Evolutionary conservation across 2,113 vertebrate species (phyloP), one percentile per base, ranked within the genome.

Genomic region (Oncorhynchus kisutch): DNA sequence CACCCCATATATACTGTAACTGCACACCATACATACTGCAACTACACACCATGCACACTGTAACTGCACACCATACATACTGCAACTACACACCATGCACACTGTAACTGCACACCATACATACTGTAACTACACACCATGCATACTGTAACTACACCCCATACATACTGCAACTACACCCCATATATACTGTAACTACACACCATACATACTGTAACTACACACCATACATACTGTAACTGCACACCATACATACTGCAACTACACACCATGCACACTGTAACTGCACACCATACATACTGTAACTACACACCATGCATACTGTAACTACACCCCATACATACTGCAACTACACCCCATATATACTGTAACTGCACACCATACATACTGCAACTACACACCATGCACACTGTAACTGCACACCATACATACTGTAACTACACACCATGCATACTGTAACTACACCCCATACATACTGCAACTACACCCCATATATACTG

Each of bases 311-410:
- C 27, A 22, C 72, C 80, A 79, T 70, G 81, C 72, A 76, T 77
- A 70, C 68, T 65, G 2, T 71, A 51, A 20, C 57, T 11, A 67
- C 60, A n/a, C 34, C 68, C 16, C 60, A 6, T 22, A 70, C 29
- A 75, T 29, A 75, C 31, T 34, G 31, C 6, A 34, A 34, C 31
- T 1, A 34, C 31, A 34, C 77, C 27, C 72, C 78, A 78, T 68
- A 81, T 71, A 76, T 76, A 67, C 68, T 65, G 2, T 71, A 51
- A 20, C 57, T 11, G 76, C 83, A 85, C 79, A 67, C 74, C 67
- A 79, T 74, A 75, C 71, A 75, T 80, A 83, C 73, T 34, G 34
- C 7, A 6, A 34, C 34, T 34, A 29, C 25, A n/a, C 34, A 64
- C 25, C 60, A 6, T 29, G 62, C 76, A 75, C 29, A 75, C 34